phyloP scores from a whole-genome alignment of 2,113 vertebrate genomes.

The Aptenodytes forsteri region DNA sequence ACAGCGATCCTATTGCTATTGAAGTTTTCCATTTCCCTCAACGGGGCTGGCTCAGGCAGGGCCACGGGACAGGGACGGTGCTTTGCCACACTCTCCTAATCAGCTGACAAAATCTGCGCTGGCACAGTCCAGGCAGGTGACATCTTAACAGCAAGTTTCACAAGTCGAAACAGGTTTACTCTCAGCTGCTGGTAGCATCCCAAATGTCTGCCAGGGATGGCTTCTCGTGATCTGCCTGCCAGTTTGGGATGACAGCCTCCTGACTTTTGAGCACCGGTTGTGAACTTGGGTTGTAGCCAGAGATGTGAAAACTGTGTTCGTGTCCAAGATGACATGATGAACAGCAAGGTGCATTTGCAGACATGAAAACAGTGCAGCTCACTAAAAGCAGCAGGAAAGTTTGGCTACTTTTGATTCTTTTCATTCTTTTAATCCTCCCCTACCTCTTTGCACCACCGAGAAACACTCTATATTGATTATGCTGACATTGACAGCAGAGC shows the following conservation, averaged over 20 bases:
- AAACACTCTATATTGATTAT: conserved; percentile 64
- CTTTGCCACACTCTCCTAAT: background rate
- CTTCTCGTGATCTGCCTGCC: background rate
- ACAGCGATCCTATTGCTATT: background rate
- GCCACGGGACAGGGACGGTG: background rate
- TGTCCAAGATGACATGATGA: background rate
- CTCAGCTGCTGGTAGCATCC: background rate
- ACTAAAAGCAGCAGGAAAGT: conserved; percentile 40
- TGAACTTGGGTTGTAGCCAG: background rate
- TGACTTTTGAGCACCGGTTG: background rate
- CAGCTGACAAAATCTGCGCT: background rate
- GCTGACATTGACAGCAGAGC: conserved; percentile 66
- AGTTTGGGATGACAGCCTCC: background rate
- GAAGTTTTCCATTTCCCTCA: background rate
- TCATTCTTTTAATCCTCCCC: conserved; percentile 34
- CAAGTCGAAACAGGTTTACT: background rate
- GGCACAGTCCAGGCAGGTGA: background rate
- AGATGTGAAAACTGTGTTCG: background rate
- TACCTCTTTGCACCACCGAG: conserved; percentile 23
- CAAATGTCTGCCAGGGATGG: background rate
- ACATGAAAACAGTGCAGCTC: background rate
- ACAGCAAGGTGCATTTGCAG: background rate
- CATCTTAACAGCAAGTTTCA: background rate
- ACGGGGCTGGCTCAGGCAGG: background rate
- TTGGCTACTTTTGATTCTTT: conserved; percentile 42